Percentiles rank a stretch among this genome's conserved stretches.
Conservation (phyloP, 2,888 invertebrate species). For the Isotomurus palustris region DNA sequence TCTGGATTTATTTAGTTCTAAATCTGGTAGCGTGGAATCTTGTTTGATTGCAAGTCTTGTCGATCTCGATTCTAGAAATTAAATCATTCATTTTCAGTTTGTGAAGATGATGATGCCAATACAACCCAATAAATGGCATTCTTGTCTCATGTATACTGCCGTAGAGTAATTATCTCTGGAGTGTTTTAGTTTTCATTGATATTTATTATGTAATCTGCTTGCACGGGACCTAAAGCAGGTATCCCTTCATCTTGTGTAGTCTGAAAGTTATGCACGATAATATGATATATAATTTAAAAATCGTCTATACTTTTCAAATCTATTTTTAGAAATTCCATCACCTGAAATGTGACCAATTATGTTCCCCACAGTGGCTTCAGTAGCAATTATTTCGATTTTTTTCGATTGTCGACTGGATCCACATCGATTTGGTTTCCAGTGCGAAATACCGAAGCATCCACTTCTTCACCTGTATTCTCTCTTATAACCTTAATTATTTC, state of each 20-base stretch:
- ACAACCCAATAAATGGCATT: no score
- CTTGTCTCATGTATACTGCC: no score
- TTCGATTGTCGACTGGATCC: neutral
- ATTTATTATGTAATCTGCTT: slow-evolving; percentile 3
- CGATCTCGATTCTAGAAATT: no score
- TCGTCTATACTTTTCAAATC: neutral
- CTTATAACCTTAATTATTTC: slow-evolving; percentile 2
- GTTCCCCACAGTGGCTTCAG: slow-evolving; percentile 16
- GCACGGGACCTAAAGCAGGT: neutral
- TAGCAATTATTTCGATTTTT: slow-evolving; percentile 3
- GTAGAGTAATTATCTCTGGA: slow-evolving; percentile 16
- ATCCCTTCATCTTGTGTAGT: slow-evolving; percentile 10
- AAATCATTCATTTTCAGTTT: no score
- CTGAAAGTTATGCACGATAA: slow-evolving; percentile 5
- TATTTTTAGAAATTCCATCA: slow-evolving; percentile 1
- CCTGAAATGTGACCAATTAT: slow-evolving; percentile 15
- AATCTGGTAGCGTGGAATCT: no score
- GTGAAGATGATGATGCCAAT: no score
- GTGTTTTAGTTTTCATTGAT: slow-evolving; percentile 21
- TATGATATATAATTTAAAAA: neutral
- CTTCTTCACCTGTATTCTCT: neutral
- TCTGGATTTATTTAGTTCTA: no score
- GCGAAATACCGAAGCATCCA: slow-evolving; percentile 7
- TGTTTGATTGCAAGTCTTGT: no score
- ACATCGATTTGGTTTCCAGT: neutral